phyloP scores from a whole-genome alignment of 1,140 invertebrate genomes.

The Myzus persicae region DNA sequence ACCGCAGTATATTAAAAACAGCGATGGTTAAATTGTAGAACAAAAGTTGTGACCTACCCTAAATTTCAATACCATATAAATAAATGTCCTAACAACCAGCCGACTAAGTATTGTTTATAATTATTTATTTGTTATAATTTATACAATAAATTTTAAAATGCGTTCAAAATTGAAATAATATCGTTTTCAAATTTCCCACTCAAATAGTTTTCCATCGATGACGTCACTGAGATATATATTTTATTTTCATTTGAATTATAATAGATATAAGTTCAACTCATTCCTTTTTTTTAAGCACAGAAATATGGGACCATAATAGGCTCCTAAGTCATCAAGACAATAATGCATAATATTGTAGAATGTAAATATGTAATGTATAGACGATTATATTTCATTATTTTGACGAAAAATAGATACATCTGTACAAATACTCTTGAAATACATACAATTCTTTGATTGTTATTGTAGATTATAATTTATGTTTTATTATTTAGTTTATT shows the following conservation, averaged over 20 bases:
- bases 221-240: background rate
- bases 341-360: background rate
- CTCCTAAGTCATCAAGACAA: no score
- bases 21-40: no score
- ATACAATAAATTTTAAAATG: background rate
- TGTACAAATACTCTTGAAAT: background rate
- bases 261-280: background rate
- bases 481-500: background rate
- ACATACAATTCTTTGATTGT: background rate
- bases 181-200: slow-evolving; percentile 12
- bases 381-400: background rate
- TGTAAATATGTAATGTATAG: no score
- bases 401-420: background rate
- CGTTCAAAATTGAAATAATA: background rate
- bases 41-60: no score
- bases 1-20: background rate
- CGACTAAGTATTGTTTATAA: background rate
- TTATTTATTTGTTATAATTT: background rate
- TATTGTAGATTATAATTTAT: no score
- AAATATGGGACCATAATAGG: background rate
- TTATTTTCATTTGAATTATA: background rate
- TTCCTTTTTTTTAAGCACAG: background rate
- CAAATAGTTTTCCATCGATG: background rate
- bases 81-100: background rate
- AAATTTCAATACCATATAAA: background rate